Conservation (phyloP, 2,113 vertebrate genomes). For the Phyllostomus hastatus region DNA sequence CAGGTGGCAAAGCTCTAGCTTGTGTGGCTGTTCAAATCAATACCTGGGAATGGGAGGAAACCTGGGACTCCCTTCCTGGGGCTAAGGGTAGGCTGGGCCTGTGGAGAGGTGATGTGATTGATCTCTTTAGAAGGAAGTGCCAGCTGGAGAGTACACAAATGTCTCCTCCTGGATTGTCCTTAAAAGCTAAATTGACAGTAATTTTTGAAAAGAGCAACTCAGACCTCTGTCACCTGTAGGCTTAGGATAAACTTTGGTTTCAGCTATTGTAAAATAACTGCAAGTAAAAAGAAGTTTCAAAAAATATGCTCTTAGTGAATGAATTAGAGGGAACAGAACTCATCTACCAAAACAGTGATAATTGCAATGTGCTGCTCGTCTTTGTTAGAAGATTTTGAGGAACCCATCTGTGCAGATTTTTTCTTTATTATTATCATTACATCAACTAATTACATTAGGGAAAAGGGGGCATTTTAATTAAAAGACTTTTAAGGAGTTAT, state of each 20-base stretch:
- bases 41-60: constrained; percentile 75
- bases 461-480: constrained; percentile 52
- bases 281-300: constrained; percentile 42
- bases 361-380: constrained; percentile 55
- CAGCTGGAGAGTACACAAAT: constrained; percentile 80
- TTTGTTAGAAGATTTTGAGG: constrained; percentile 58
- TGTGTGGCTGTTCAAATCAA: constrained; percentile 72
- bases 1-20: constrained; percentile 79
- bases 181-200: constrained; percentile 82
- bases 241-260: constrained; percentile 66
- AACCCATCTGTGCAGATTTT: constrained; percentile 54
- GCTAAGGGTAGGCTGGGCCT: constrained; percentile 71
- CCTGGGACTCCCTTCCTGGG: constrained; percentile 73
- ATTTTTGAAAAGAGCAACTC: constrained; percentile 77
- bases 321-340: constrained; percentile 66
- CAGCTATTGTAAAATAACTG: constrained; percentile 68
- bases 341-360: constrained; percentile 65
- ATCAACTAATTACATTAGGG: constrained; percentile 58
- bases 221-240: constrained; percentile 40
- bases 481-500: constrained; percentile 49
- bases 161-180: constrained; percentile 79
- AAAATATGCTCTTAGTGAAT: constrained; percentile 57
- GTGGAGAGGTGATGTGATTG: constrained; percentile 78
- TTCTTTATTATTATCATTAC: constrained; percentile 18
- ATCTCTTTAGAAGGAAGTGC: constrained; percentile 77